Evolutionary conservation across 2,797 vertebrate genomes (phyloP), one percentile per base, ranked within the genome.

Genomic region (Danio tinwini): DNA sequence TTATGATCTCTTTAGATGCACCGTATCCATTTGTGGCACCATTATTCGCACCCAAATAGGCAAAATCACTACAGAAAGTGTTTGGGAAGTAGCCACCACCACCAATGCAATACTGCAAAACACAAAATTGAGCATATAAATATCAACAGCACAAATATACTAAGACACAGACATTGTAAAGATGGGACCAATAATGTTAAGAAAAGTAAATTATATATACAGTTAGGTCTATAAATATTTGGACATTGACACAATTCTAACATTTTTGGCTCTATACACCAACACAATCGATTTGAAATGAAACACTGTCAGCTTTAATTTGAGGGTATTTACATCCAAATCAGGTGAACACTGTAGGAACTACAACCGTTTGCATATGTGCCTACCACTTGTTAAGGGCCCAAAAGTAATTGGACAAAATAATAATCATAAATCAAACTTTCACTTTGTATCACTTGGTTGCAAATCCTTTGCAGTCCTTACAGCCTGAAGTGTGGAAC

Each of bases 1-100:
- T 89, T 7, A 77, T 88, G 11, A 91, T 84, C 80, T 87, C 78
- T 53, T 73, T 79, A 63, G 88, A 91, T 72, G 49, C 55, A 82
- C 89, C 89, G 39, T 42, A 58, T 44, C 2, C 3, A 59, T 73
- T n/a, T 59, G 42, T 61, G 16, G 42, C 3, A 59, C 19, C 6
- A 2, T 39, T 7, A n/a, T 39, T 10, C 53, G 16, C 16, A 39
- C 9, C 8, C 1, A 29, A 29, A 29, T 29, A 7, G 11, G 63
- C 13, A 4, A 65, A 65, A 21, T 14, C 45, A 12, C n/a, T 37
- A 16, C n/a, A 71, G 42, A 0, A 62, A 5, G 14, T 62, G 37
- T 0, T 10, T 42, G 59, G 37, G 62, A 63, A 63, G 16, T 62
- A 62, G 39, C 16, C 14, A 21, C 39, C 17, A 42, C 13, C 19